Conservation (phyloP, 2,888 invertebrate genomes). For the Drosophila prolongata region DNA sequence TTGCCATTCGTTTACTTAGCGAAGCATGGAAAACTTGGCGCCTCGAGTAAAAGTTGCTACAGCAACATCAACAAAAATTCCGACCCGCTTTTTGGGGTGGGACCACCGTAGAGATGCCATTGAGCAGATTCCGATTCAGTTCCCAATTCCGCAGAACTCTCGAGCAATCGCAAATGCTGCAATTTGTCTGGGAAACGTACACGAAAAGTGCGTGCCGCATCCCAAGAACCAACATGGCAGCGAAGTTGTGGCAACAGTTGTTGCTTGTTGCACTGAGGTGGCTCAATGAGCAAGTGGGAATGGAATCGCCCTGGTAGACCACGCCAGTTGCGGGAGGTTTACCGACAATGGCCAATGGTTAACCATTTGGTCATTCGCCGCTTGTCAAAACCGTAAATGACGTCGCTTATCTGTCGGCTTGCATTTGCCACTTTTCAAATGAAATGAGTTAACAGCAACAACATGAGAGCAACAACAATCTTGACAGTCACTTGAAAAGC, state of each 20-base stretch:
- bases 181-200: slow-evolving; percentile 78
- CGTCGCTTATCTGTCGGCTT: slow-evolving; percentile 78
- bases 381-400: slow-evolving; percentile 78
- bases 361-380: slow-evolving; percentile 70
- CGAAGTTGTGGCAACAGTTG: not conserved
- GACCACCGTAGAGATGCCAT: slow-evolving; percentile 71
- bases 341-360: slow-evolving; percentile 40
- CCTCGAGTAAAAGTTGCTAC: slow-evolving; percentile 37
- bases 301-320: slow-evolving; percentile 9
- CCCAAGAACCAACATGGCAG: not conserved
- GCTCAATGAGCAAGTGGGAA: slow-evolving; percentile 40
- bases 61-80: slow-evolving; percentile 14
- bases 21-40: slow-evolving; percentile 28
- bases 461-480: slow-evolving; percentile 39
- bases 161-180: slow-evolving; percentile 77
- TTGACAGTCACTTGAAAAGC: slow-evolving; percentile 72
- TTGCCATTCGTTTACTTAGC: slow-evolving; percentile 5
- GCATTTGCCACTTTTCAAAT: slow-evolving; percentile 76
- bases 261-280: slow-evolving; percentile 64
- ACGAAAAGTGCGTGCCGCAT: slow-evolving; percentile 75
- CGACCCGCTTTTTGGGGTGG: slow-evolving; percentile 25
- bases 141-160: slow-evolving; percentile 68
- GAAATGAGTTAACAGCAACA: slow-evolving; percentile 43
- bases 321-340: slow-evolving; percentile 4
- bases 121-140: slow-evolving; percentile 54